Percentiles rank a stretch among this genome's conserved stretches.
Evolutionary conservation across 2,888 invertebrate genomes (phyloP).

Genomic region (Toxonevra muliebris): DNA sequence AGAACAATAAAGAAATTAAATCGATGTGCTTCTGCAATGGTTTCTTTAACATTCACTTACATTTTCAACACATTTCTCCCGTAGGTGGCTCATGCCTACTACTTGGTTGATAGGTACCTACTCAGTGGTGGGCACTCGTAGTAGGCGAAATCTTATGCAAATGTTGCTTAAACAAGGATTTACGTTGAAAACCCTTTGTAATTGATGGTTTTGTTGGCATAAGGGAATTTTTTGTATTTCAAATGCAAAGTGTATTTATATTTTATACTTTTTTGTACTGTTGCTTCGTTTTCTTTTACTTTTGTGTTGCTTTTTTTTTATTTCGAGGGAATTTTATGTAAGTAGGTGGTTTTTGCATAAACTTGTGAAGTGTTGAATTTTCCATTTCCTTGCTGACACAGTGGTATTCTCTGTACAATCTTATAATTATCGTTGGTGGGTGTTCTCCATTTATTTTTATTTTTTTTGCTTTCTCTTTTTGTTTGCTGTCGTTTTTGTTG

Average conservation of each 20-base stretch:
- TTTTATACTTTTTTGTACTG: not conserved
- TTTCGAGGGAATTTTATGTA: not conserved
- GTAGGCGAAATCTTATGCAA: not conserved
- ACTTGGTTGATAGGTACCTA: not conserved
- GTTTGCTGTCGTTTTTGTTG: not conserved
- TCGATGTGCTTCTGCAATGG: not conserved
- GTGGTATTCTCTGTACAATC: slow-evolving; percentile 3
- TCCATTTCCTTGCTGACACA: slow-evolving; percentile 6
- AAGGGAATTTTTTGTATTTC: slow-evolving; percentile 11
- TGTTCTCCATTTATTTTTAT: too few species aligned
- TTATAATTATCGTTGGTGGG: too few species aligned
- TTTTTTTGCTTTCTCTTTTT: slow-evolving; percentile 14
- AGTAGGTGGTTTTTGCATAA: too few species aligned
- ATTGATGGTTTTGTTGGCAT: slow-evolving; percentile 28
- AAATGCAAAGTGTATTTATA: not conserved
- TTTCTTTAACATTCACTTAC: slow-evolving; percentile 7
- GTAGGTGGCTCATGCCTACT: not conserved
- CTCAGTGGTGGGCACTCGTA: slow-evolving; percentile 8
- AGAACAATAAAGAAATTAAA: too few species aligned
- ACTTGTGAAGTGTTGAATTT: not conserved
- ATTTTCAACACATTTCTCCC: not conserved
- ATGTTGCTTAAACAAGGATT: slow-evolving; percentile 23
- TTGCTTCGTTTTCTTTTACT: not conserved
- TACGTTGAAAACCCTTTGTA: slow-evolving; percentile 24
- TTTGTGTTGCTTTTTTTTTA: not conserved